Evolutionary conservation across 2,797 vertebrate genomes (phyloP), one percentile per base, ranked within the genome.

Genomic region (Fringilla coelebs): DNA sequence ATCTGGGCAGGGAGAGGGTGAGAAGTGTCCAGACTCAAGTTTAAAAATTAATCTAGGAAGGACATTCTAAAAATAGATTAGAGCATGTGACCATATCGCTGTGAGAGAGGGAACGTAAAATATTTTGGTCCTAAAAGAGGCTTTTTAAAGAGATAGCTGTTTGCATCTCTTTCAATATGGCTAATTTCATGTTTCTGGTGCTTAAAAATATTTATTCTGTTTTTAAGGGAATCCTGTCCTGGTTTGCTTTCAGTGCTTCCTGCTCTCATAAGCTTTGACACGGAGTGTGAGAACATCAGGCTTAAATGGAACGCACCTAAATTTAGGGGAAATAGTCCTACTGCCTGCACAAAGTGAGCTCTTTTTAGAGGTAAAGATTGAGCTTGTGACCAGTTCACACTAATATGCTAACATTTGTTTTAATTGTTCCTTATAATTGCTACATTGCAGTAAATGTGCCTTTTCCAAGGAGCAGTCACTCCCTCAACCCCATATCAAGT

Each of bases 11-110:
- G 72, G 46, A 32, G 28, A 41, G 26, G 40, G 72, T 41, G 34
- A 84, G 77, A 83, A 91, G 58, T 90, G 60, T 75, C 58, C 77
- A 86, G 85, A 45, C 40, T 22, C 0, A 1, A 88, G 82, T 90
- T 94, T 91, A 94, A 94, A 91, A 90, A 92, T 93, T 93, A 90
- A 94, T 88, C 70, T 79, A n/a, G 22, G 77, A 94, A 84, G 67
- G 90, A 60, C 90, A 26, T 68, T 90, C 84, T 91, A 84, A 94
- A 93, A 96, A 93, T 84, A 92, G 81, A 31, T 54, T 21, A 16
- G 24, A 66, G 24, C 46, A 55, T 66, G 66, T 62, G 84, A 93
- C 70, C 10, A 2, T 46, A 25, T 19, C 73, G 36, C 48, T 95
- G 40, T 84, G 49, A 77, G 52, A 81, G 48, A 91, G n/a, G 67